phyloP scores from a whole-genome alignment of 2,113 vertebrate genomes.

The Amphiprion percula region DNA sequence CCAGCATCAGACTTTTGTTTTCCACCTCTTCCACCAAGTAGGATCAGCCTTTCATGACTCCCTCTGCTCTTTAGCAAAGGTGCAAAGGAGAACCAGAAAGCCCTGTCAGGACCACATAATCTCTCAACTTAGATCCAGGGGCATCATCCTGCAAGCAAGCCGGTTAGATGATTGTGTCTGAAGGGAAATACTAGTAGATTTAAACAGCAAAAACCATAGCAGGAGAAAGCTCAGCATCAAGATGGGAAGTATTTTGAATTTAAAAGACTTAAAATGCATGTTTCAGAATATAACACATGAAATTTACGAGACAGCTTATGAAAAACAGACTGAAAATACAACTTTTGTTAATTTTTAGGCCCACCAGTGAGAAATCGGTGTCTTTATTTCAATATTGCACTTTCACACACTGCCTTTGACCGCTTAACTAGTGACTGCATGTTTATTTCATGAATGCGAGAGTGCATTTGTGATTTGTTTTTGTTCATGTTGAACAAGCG shows the following conservation, averaged over 20 bases:
- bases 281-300: not conserved
- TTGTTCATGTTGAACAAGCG: conserved; percentile 84
- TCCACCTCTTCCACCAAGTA: conserved; percentile 18
- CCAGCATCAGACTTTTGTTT: conserved; percentile 30
- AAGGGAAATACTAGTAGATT: conserved; percentile 11
- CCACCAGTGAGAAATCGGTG: not conserved
- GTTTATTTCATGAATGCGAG: conserved; percentile 66
- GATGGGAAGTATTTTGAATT: not conserved
- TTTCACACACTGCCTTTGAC: conserved; percentile 70
- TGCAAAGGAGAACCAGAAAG: conserved; percentile 36
- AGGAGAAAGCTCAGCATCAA: not conserved
- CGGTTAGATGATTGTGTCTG: not conserved
- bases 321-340: too few relatives aligned
- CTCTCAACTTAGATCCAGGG: not conserved
- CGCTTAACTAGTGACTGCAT: conserved; percentile 59
- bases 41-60: conserved; percentile 19
- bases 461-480: conserved; percentile 74
- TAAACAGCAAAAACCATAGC: not conserved
- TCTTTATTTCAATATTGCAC: conserved; percentile 60
- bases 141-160: conserved; percentile 18
- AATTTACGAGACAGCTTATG: not conserved
- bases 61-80: conserved; percentile 19
- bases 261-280: not conserved
- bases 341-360: conserved; percentile 15
- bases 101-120: conserved; percentile 18